phyloP scores from a whole-genome alignment of 2,888 invertebrate genomes.

The Clanis bilineata region DNA sequence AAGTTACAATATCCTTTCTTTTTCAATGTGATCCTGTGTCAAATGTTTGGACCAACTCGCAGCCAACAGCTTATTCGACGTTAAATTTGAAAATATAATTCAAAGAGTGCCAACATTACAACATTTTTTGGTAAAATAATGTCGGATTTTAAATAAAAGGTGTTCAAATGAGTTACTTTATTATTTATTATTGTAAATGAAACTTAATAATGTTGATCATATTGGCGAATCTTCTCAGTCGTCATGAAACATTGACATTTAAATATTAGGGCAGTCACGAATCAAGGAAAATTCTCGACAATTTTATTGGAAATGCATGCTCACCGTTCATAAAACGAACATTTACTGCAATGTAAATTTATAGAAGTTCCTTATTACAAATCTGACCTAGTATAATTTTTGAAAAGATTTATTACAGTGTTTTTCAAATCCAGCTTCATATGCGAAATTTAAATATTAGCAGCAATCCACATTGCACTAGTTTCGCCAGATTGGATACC shows the following conservation, averaged over 20 bases:
- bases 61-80: background rate
- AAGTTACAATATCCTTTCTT: conserved; percentile 26
- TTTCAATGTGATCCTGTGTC: conserved; percentile 7
- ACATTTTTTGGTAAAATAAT: background rate
- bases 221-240: too few species aligned
- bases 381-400: background rate
- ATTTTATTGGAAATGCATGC: too few species aligned
- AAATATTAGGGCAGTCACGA: background rate
- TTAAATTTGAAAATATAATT: background rate
- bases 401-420: background rate
- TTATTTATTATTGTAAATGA: too few species aligned
- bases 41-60: background rate
- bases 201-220: too few species aligned
- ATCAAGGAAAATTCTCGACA: background rate
- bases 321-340: background rate
- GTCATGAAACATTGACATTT: too few species aligned
- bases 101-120: background rate
- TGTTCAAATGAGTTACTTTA: too few species aligned
- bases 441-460: background rate
- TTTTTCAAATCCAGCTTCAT: background rate
- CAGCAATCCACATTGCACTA: background rate
- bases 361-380: background rate
- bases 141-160: background rate
- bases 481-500: conserved; percentile 4
- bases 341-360: too few species aligned